Evolutionary conservation across 2,797 vertebrate species (phyloP).

Genomic region (Parauchenoglanis ngamensis): DNA sequence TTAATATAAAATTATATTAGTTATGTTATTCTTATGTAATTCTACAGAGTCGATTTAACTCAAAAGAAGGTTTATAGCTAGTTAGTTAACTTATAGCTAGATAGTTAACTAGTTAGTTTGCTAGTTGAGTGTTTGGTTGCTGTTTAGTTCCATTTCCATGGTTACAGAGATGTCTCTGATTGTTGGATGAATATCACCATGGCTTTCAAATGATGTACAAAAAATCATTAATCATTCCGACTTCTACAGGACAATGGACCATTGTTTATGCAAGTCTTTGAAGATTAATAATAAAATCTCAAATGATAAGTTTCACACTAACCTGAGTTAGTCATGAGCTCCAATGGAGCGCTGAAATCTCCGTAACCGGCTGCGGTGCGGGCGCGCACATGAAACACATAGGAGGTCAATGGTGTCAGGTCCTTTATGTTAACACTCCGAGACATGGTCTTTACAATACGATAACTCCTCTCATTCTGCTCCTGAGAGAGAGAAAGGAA

Average conservation of each 20-base stretch:
- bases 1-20: not conserved
- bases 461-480: slow-evolving; percentile 96
- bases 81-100: not conserved
- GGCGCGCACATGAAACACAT: slow-evolving; percentile 94
- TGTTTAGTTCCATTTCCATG: not conserved
- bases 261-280: not conserved
- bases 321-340: slow-evolving; percentile 98
- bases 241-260: not conserved
- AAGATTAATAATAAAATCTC: not conserved
- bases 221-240: not conserved
- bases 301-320: slow-evolving; percentile 50
- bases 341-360: slow-evolving; percentile 92
- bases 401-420: slow-evolving; percentile 91
- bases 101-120: not conserved
- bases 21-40: not conserved
- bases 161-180: not conserved
- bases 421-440: slow-evolving; percentile 92
- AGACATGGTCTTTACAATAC: slow-evolving; percentile 91
- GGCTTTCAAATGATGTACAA: not conserved
- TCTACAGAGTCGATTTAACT: not conserved
- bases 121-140: not conserved
- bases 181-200: not conserved
- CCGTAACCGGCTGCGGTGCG: slow-evolving; percentile 94
- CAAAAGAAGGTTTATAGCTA: not conserved
- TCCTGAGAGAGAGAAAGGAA: slow-evolving; percentile 73